Base-by-base conservation (phyloP, 2,888 invertebrate species). In the Aromia moschata region DNA sequence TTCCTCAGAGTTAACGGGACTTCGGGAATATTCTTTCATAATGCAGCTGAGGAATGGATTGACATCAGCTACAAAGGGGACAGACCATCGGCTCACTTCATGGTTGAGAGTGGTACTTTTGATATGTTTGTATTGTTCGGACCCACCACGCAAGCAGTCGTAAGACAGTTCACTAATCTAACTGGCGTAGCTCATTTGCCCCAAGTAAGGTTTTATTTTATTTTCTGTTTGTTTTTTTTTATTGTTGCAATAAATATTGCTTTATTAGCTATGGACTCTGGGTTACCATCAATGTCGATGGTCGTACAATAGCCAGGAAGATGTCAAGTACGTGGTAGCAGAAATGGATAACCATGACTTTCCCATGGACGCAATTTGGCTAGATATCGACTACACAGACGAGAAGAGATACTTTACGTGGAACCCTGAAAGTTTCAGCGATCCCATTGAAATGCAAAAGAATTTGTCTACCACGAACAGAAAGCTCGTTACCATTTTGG, bases 341-440 rank as follows among this genome's bases (percentile, higher is more conserved):
- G 89, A 88, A 67, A 95, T 96, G 77, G 98, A 98, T 80, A 84
- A 85, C 7, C 85, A 92, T 77, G 94, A 98, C 79, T 89, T 98
- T 30, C 98, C 98, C 1, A 85, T 92, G 79, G 98, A 98, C 80
- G 93, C 92, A 1, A 88, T 98, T 79, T 98, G 98, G 98, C 84
- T 98, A 18, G 98, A 99, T 80, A 97, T 99, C 77, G 98, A 99
- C 78, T 95, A 99, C 78, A 98, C 98, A 0, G 93, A 98, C 78
- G 86, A 87, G 51, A 97, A 97, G 81, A 93, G 92, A 87, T 93
- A 98, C 80, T 98, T 77, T 52, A 98, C 97, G 0, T 98, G 98
- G 98, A 96, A 98, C 78, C 79, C 84, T 0, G 85, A 87, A 56
- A 94, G 93, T 78, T 98, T 98, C 81, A 92, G 18, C 4, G 62